phyloP scores from a whole-genome alignment of 2,888 invertebrate species.

The Melanostoma scalare region DNA sequence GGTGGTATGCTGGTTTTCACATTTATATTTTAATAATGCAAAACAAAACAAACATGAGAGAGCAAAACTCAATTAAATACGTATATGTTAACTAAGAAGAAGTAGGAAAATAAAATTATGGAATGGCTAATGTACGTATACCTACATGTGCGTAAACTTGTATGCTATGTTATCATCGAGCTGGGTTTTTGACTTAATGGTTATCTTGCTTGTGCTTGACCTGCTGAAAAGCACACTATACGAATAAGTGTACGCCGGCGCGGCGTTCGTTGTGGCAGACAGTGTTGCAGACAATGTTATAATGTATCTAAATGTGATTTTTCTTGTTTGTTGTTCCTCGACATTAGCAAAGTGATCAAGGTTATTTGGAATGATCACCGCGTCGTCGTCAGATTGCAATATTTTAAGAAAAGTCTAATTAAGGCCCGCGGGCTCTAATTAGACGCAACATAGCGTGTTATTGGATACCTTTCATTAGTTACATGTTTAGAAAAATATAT shows the following conservation, averaged over 20 bases:
- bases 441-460: too few species aligned
- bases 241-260: conserved; percentile 21
- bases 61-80: conserved; percentile 53
- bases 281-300: conserved; percentile 29
- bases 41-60: conserved; percentile 60
- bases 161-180: conserved; percentile 18
- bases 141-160: conserved; percentile 11
- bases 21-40: conserved; percentile 49
- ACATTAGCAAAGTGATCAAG: conserved; percentile 41
- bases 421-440: conserved; percentile 6
- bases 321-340: conserved; percentile 12
- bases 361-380: conserved; percentile 1
- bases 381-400: conserved; percentile 29
- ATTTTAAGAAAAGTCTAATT: conserved; percentile 27
- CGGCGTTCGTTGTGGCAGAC: neutral
- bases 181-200: conserved; percentile 38
- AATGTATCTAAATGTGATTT: conserved; percentile 56
- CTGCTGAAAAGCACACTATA: conserved; percentile 50
- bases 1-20: conserved; percentile 43
- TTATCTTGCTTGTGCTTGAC: conserved; percentile 62
- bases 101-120: conserved; percentile 29
- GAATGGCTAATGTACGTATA: conserved; percentile 25
- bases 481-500: too few species aligned
- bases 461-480: too few species aligned
- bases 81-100: conserved; percentile 33